Evolutionary conservation across 2,797 vertebrate species (phyloP).

Genomic region (Channallabes apus): DNA sequence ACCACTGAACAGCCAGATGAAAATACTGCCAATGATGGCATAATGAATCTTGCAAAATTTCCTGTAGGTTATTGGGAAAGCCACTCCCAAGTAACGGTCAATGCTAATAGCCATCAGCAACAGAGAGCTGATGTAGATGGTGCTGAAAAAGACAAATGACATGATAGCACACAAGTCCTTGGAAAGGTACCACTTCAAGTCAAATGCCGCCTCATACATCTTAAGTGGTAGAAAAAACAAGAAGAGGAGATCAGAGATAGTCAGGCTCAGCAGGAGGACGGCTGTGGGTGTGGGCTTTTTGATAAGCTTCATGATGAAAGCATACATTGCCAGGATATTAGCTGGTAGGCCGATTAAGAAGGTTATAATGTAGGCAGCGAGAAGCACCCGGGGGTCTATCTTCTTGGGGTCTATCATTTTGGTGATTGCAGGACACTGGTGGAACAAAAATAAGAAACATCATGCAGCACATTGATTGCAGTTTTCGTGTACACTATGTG

Average conservation of each 20-base stretch:
- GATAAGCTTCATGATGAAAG: conserved; percentile 69
- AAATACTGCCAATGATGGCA: conserved; percentile 25
- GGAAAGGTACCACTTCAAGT: conserved; percentile 69
- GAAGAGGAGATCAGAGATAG: conserved; percentile 77
- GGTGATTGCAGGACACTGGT: no score
- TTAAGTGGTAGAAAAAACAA: conserved; percentile 78
- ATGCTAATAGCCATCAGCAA: conserved; percentile 80
- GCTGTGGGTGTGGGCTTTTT: conserved; percentile 64
- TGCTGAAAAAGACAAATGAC: conserved; percentile 76
- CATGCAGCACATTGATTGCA: no score
- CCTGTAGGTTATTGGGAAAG: conserved; percentile 74
- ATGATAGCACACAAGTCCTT: conserved; percentile 70
- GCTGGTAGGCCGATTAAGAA: conserved; percentile 77
- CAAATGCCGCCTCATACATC: conserved; percentile 69
- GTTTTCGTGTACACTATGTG: no score
- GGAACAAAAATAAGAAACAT: no score
- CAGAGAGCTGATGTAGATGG: conserved; percentile 83
- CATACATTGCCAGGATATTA: conserved; percentile 75
- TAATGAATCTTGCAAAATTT: conserved; percentile 59
- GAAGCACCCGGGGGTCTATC: conserved; percentile 48
- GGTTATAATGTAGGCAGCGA: conserved; percentile 70
- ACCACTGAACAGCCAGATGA: conserved; percentile 62
- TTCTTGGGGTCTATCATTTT: no score
- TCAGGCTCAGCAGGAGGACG: conserved; percentile 80
- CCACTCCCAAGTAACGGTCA: conserved; percentile 76